Conservation (phyloP, 1,140 invertebrate species). For the Seison nebaliae region DNA sequence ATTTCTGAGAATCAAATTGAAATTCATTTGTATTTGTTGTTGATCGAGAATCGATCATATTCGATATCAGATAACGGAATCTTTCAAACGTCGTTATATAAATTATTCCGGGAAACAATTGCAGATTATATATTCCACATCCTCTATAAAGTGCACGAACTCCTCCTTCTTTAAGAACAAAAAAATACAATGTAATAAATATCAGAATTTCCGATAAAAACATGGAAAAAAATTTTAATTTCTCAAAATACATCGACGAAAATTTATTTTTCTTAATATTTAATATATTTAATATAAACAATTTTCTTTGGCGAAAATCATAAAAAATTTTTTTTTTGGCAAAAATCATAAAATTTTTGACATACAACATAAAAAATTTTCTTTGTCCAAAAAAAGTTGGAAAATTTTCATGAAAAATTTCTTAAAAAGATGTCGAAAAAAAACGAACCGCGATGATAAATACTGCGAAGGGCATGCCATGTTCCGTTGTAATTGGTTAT, state of each 20-base stretch:
- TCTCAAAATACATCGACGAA: too few species aligned
- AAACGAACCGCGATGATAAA: not conserved
- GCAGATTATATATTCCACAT: conserved; percentile 69
- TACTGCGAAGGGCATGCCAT: not conserved
- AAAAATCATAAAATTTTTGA: too few species aligned
- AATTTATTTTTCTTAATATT: too few species aligned
- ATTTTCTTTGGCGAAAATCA: too few species aligned
- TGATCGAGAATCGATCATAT: conserved; percentile 36
- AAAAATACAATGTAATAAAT: too few species aligned
- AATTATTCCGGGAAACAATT: conserved; percentile 48
- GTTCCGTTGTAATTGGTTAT: not conserved
- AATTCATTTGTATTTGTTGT: conserved; percentile 16
- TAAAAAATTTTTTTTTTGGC: too few species aligned
- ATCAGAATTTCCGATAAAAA: conserved; percentile 37
- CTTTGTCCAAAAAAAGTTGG: too few species aligned
- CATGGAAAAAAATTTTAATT: conserved; percentile 13
- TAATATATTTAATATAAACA: too few species aligned
- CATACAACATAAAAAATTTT: too few species aligned
- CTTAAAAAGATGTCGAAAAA: too few species aligned
- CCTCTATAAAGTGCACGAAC: conserved; percentile 59
- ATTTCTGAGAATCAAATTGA: conserved; percentile 12
- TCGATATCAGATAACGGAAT: conserved; percentile 39
- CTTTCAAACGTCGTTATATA: conserved; percentile 87
- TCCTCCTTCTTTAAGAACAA: conserved; percentile 64
- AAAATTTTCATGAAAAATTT: too few species aligned